Conservation (phyloP, 2,113 vertebrate species). For the Miniopterus natalensis region DNA sequence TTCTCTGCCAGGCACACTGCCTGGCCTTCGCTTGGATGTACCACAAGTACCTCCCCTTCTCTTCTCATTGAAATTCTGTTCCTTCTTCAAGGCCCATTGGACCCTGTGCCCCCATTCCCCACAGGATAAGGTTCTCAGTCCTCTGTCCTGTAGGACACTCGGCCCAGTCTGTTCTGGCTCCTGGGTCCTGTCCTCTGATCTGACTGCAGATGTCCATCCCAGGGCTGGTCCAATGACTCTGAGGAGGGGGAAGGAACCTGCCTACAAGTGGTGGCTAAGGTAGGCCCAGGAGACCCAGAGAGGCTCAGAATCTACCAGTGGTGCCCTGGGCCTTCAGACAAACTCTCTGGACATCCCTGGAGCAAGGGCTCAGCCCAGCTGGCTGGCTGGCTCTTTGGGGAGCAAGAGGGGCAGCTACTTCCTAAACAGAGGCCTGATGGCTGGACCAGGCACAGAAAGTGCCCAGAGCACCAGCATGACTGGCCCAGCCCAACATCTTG, state of each 20-base stretch:
- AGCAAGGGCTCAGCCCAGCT: not conserved
- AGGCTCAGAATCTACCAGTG: not conserved
- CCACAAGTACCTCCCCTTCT: not conserved
- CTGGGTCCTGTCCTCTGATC: not conserved
- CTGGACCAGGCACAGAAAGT: not conserved
- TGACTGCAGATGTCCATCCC: rapidly evolving
- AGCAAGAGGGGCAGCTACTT: not conserved
- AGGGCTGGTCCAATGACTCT: not conserved
- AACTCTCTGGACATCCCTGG: rapidly evolving
- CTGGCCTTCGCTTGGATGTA: not conserved
- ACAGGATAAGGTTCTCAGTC: not conserved
- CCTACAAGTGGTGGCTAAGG: not conserved
- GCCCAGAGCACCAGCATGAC: not conserved
- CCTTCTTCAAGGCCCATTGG: not conserved
- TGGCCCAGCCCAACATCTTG: not conserved
- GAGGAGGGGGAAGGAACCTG: not conserved
- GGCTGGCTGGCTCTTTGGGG: not conserved
- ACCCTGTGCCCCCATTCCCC: rapidly evolving
- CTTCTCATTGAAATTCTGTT: not conserved
- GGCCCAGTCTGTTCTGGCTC: not conserved
- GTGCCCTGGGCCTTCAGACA: not conserved
- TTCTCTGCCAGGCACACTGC: not conserved
- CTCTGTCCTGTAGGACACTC: not conserved
- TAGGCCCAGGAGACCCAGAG: not conserved
- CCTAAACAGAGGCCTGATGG: not conserved